These are phyloP conservation scores for Dinoponera quadriceps DNA, from an alignment of 1,140 invertebrate species.

Conservation along the genomic window DNA sequence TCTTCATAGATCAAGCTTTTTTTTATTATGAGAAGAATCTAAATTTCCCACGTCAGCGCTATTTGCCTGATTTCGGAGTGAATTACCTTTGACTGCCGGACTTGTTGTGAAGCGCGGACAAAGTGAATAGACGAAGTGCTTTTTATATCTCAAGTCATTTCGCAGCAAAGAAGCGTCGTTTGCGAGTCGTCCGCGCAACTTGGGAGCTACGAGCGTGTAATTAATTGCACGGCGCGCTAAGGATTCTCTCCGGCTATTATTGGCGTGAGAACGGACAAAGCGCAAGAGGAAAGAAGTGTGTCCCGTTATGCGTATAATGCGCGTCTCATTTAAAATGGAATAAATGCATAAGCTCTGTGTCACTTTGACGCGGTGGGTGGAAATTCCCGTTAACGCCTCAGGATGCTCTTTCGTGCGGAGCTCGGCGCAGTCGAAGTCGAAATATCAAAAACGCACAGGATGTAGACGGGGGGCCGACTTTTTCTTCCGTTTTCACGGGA, in stretches of 20 bases:
- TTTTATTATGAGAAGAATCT: background rate
- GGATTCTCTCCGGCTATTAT: background rate
- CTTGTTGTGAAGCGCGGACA: background rate
- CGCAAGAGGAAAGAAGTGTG: background rate
- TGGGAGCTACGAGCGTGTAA: constrained; percentile 15
- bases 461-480: background rate
- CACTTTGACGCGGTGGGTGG: background rate
- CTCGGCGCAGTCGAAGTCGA: background rate
- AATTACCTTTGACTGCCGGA: background rate
- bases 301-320: constrained; percentile 3
- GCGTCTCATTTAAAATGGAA: constrained; percentile 20
- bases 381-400: background rate
- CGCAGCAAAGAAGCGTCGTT: constrained; percentile 7
- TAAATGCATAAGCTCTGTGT: background rate
- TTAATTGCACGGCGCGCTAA: background rate
- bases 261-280: background rate
- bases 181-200: background rate
- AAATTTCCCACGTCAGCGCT: background rate
- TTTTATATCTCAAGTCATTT: constrained; percentile 7
- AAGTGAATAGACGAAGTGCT: background rate
- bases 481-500: background rate
- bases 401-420: background rate
- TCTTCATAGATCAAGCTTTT: background rate
- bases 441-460: background rate
- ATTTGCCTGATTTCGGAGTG: background rate